A percentile compares a stretch with the other conserved stretches of the same genome.
phyloP scores from a whole-genome alignment of 2,113 vertebrate species.

The Ovis aries region DNA sequence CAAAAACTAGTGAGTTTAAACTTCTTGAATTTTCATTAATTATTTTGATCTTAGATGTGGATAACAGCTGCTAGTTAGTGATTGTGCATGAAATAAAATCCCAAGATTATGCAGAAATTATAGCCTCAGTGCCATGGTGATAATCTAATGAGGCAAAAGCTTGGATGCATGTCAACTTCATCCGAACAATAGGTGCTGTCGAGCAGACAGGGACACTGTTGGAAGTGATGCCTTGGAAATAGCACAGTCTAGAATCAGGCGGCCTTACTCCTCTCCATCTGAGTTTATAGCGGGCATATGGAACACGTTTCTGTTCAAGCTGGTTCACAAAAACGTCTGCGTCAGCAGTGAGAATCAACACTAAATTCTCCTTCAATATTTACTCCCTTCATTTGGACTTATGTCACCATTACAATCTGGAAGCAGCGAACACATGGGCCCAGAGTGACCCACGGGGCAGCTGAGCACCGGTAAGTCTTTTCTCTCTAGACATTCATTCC shows the following conservation, averaged over 20 bases:
- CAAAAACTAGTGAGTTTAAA: conserved; percentile 59
- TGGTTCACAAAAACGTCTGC: background rate
- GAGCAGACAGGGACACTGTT: conserved; percentile 23
- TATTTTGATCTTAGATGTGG: conserved; percentile 74
- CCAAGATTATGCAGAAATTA: conserved; percentile 60
- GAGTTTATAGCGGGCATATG: fast-evolving
- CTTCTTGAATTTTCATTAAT: conserved; percentile 67
- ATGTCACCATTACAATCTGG: background rate
- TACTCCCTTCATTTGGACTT: background rate
- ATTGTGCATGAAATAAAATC: conserved; percentile 66
- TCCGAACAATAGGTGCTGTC: conserved; percentile 72
- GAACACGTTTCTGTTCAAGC: background rate
- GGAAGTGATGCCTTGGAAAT: conserved; percentile 29
- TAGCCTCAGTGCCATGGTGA: conserved; percentile 57
- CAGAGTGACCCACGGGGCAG: background rate
- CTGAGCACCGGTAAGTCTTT: background rate
- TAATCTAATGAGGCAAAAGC: conserved; percentile 78
- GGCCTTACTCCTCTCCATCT: background rate
- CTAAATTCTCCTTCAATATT: background rate
- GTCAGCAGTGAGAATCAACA: background rate
- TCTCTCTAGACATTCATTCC: background rate
- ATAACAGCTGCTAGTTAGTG: conserved; percentile 62
- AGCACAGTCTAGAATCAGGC: background rate
- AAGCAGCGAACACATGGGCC: background rate
- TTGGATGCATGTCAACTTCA: conserved; percentile 70